Evolutionary conservation across 2,888 invertebrate genomes (phyloP), one percentile per base, ranked within the genome.

Genomic region (Agriotes lineatus): DNA sequence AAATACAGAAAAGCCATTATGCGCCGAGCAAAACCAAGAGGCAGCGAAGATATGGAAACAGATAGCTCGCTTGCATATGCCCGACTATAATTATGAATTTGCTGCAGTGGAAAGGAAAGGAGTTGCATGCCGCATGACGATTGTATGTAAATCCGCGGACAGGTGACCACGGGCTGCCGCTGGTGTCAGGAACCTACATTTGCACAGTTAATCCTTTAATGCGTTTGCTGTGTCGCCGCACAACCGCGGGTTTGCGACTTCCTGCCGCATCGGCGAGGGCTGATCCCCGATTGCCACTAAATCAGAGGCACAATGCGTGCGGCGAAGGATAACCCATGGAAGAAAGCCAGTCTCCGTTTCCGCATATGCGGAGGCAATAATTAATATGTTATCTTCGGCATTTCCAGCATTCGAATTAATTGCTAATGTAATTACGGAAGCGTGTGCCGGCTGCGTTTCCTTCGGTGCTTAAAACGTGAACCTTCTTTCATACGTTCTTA

Each of bases 11-110:
- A 19, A 2, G 35, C 54, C 25, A 25, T 25, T 25, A 25, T 25
- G 7, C 7, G 7, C 25, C 7, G 18, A 35, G 54, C 19, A 56
- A 33, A 56, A 33, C 1, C n/a, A 56, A 56, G 6, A 37, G 19
- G n/a, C 5, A 42, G 25, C n/a, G 16, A 44, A 64, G 58, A 65
- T 65, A 58, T 65, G 52, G 59, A 59, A n/a, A 54, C 66, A 66
- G 66, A 66, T 62, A 62, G 45, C 35, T 22, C 10, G 7, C 56
- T 61, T 63, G 71, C 71, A 62, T 42, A 66, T 50, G 69, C 69
- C 59, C 37, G 45, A 54, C 65, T 71, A 64, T 73, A 73, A 73
- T 73, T 73, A 73, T 68, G 69, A 71, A 73, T 71, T 73, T 71
- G 67, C 66, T 61, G 56, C 71, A 69, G 60, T 59, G 54, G 67